phyloP scores from a whole-genome alignment of 2,888 invertebrate genomes.

The Koerneria pararmatus region DNA sequence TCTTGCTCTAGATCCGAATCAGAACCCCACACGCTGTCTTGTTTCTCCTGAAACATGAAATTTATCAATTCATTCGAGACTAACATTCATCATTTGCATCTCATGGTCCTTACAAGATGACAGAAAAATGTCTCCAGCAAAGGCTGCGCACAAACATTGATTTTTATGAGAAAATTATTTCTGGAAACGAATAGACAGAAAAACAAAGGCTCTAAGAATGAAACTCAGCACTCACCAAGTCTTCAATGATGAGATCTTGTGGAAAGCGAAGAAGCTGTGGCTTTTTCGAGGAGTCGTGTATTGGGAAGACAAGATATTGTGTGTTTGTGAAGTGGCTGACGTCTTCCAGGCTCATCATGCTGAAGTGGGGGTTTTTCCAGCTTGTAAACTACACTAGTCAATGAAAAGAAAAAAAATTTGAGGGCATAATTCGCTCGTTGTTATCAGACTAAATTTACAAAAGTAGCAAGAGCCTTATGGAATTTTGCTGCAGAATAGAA shows the following conservation, averaged over 20 bases:
- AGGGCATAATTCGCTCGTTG: not conserved
- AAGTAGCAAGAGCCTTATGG: not conserved
- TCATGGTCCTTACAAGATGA: no score
- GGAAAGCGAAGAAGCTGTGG: slow-evolving; percentile 45
- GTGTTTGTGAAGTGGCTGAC: slow-evolving; percentile 38
- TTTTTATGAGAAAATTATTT: no score
- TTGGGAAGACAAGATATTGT: slow-evolving; percentile 47
- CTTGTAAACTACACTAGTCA: no score
- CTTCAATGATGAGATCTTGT: slow-evolving; percentile 37
- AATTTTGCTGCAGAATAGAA: not conserved
- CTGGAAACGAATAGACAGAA: no score
- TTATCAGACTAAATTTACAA: not conserved
- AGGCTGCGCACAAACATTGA: no score
- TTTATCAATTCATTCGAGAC: not conserved
- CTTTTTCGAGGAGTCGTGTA: slow-evolving; percentile 37
- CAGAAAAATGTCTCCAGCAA: no score
- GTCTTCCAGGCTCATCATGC: slow-evolving; percentile 42
- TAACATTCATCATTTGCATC: slow-evolving; percentile 17
- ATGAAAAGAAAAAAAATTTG: not conserved
- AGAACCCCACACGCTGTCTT: slow-evolving; percentile 43
- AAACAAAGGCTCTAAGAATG: no score
- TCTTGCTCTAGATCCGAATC: slow-evolving; percentile 50
- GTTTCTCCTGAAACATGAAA: slow-evolving; percentile 21
- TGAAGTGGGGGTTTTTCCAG: slow-evolving; percentile 17
- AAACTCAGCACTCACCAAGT: not conserved